These are phyloP conservation scores for Semibalanus balanoides DNA, from an alignment of 1,140 invertebrate genomes.

Conservation along the genomic window DNA sequence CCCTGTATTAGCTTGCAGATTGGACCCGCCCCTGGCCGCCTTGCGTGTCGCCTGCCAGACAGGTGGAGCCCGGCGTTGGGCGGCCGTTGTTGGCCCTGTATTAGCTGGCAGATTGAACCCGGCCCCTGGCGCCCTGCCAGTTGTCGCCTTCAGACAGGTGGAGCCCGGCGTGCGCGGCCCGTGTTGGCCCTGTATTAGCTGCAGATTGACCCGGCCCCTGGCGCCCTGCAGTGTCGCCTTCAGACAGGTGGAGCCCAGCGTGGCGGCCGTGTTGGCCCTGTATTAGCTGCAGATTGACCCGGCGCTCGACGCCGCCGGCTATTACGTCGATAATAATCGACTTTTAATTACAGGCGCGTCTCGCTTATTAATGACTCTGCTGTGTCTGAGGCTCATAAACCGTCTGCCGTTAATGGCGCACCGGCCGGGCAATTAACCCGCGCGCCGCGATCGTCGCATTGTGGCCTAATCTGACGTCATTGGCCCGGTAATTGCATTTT, in stretches of 20 bases:
- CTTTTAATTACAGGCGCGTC: conserved; percentile 1
- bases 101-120: too few relatives aligned
- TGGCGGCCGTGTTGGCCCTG: background rate
- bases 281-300: background rate
- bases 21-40: too few relatives aligned
- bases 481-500: background rate
- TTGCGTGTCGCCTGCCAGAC: too few relatives aligned
- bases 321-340: conserved; percentile 2
- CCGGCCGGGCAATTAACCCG: background rate
- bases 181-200: too few relatives aligned
- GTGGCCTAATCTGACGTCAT: background rate
- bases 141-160: too few relatives aligned
- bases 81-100: too few relatives aligned
- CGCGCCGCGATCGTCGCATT: background rate
- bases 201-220: background rate
- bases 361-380: background rate
- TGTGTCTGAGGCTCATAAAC: background rate
- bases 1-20: too few relatives aligned
- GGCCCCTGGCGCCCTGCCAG: too few relatives aligned
- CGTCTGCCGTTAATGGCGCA: background rate
- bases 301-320: background rate
- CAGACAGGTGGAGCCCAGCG: too few relatives aligned
- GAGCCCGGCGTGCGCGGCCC: too few relatives aligned
- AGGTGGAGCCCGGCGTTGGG: too few relatives aligned
- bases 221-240: too few relatives aligned